These are phyloP conservation scores for Aphidius gifuensis DNA, from an alignment of 1,140 invertebrate species.

Conservation along the genomic window DNA sequence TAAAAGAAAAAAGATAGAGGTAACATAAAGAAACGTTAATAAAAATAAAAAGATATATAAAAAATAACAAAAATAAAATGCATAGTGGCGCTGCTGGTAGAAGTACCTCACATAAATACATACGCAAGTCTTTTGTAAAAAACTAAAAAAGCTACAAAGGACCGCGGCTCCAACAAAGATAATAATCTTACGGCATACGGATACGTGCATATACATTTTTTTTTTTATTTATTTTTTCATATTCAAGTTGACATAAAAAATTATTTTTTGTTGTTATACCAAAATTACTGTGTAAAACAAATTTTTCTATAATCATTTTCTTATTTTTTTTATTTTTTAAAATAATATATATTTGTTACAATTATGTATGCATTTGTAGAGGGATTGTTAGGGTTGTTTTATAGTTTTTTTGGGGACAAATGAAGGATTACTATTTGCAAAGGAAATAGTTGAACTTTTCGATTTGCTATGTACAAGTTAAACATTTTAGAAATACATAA, in stretches of 20 bases:
- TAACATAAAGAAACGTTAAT: slow-evolving; percentile 17
- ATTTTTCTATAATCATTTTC: no score
- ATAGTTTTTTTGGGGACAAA: background rate
- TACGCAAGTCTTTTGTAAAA: slow-evolving; percentile 34
- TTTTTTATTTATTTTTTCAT: slow-evolving; percentile 19
- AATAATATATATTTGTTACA: no score
- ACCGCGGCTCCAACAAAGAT: slow-evolving; percentile 39
- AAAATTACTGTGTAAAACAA: no score
- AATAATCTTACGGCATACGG: slow-evolving; percentile 54
- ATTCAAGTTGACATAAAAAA: slow-evolving; percentile 26
- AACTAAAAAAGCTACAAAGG: slow-evolving; percentile 51
- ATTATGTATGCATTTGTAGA: no score
- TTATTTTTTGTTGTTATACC: no score
- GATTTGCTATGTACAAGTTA: no score
- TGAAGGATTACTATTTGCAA: no score
- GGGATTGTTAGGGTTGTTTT: background rate
- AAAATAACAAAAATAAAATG: slow-evolving; percentile 11
- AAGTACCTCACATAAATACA: slow-evolving; percentile 50
- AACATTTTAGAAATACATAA: no score
- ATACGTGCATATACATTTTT: slow-evolving; percentile 53
- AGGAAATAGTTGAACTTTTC: no score
- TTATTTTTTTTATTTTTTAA: no score
- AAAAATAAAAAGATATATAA: slow-evolving; percentile 4
- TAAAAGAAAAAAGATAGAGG: slow-evolving; percentile 4
- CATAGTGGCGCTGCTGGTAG: slow-evolving; percentile 35